Percentiles rank a stretch among this genome's conserved stretches.
Conservation (phyloP, 2,888 invertebrate genomes). For the Andricus quercusramuli region DNA sequence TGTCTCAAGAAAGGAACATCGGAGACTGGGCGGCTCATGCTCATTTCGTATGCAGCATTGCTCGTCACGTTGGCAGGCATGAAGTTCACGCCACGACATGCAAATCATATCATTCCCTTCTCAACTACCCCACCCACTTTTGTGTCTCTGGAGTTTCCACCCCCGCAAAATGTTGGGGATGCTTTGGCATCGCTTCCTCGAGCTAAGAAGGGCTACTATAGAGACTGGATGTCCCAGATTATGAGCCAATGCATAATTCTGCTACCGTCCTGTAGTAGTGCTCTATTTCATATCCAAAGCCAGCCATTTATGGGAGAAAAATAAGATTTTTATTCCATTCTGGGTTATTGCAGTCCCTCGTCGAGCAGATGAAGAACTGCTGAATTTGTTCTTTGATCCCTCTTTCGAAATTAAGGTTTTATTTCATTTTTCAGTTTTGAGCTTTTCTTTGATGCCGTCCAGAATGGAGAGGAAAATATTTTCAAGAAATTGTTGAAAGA, state of each 20-base stretch:
- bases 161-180: constrained; percentile 58
- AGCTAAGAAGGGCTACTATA: constrained; percentile 33
- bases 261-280: background rate
- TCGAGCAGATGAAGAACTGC: background rate
- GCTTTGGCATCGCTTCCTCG: constrained; percentile 47
- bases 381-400: background rate
- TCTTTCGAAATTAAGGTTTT: background rate
- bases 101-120: constrained; percentile 72
- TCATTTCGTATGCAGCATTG: constrained; percentile 71
- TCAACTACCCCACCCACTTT: constrained; percentile 42
- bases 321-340: background rate
- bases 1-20: constrained; percentile 49
- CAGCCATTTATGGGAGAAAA: background rate
- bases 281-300: background rate
- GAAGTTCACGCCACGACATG: constrained; percentile 69
- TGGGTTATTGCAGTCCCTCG: background rate
- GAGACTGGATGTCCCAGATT: constrained; percentile 48
- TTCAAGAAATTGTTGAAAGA: too few species aligned
- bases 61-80: constrained; percentile 58
- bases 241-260: constrained; percentile 59
- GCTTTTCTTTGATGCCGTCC: too few species aligned
- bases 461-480: too few species aligned
- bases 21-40: constrained; percentile 49
- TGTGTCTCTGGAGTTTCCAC: constrained; percentile 50
- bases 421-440: background rate